phyloP scores from a whole-genome alignment of 2,113 vertebrate genomes.

The Misgurnus anguillicaudatus region DNA sequence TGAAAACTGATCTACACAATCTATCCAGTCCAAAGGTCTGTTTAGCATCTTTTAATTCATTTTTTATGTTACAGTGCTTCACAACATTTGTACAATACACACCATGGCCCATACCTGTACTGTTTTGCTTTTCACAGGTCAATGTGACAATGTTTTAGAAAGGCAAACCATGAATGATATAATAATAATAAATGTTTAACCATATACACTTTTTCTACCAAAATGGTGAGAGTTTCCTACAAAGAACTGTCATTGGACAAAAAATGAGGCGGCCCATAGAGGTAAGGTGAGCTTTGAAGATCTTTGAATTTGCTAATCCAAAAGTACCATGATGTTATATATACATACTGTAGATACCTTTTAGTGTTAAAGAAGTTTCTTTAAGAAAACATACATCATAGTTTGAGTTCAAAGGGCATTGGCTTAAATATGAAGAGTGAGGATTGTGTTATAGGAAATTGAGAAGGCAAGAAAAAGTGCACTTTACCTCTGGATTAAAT shows the following conservation, averaged over 20 bases:
- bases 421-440: constrained; percentile 48
- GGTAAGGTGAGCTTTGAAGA: neutral
- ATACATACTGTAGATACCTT: constrained; percentile 31
- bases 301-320: constrained; percentile 14
- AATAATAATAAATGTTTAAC: neutral
- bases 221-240: neutral
- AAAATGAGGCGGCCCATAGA: constrained; percentile 21
- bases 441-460: constrained; percentile 45
- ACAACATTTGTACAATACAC: constrained; percentile 26
- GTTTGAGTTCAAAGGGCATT: constrained; percentile 52
- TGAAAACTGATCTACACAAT: neutral
- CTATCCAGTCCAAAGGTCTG: constrained; percentile 5
- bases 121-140: neutral
- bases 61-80: constrained; percentile 16
- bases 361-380: constrained; percentile 30
- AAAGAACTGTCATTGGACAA: neutral
- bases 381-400: constrained; percentile 53
- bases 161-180: constrained; percentile 21
- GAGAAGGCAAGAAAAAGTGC: constrained; percentile 76
- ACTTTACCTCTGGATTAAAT: constrained; percentile 75
- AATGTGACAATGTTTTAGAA: constrained; percentile 7
- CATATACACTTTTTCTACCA: neutral
- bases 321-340: constrained; percentile 19
- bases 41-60: constrained; percentile 14
- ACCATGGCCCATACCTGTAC: neutral